Evolutionary conservation across 2,113 vertebrate genomes (phyloP).

Genomic region (cattle (Bos taurus)): DNA sequence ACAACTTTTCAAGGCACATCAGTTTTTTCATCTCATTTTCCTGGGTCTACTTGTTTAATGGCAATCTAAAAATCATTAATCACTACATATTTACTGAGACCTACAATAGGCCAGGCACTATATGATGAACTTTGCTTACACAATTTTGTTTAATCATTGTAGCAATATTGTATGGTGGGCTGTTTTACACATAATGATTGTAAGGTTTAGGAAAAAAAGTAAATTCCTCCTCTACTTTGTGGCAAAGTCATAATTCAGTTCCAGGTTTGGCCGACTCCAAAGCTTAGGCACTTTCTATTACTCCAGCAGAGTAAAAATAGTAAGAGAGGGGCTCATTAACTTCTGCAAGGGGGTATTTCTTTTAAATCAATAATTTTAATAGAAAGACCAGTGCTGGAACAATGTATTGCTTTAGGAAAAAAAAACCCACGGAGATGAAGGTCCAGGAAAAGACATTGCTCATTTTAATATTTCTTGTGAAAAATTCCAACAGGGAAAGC

Average conservation of each 20-base stretch:
- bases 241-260: neutral
- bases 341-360: neutral
- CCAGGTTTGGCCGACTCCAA: neutral
- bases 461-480: constrained; percentile 6
- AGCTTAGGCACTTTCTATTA: neutral
- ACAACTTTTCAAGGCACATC: neutral
- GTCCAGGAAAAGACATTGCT: neutral
- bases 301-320: neutral
- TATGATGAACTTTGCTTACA: neutral
- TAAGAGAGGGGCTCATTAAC: neutral
- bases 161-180: neutral
- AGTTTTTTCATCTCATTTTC: neutral
- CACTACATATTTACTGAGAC: neutral
- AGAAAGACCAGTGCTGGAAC: neutral
- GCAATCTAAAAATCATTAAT: neutral
- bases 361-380: constrained; percentile 40
- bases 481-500: neutral
- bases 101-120: neutral
- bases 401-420: neutral
- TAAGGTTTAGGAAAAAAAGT: neutral
- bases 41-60: neutral
- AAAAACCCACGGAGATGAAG: neutral
- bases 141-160: neutral
- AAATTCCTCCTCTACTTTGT: neutral
- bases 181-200: neutral